phyloP scores from a whole-genome alignment of 53 echinoderm and acorn worm genomes.

The Henricia sp. region DNA sequence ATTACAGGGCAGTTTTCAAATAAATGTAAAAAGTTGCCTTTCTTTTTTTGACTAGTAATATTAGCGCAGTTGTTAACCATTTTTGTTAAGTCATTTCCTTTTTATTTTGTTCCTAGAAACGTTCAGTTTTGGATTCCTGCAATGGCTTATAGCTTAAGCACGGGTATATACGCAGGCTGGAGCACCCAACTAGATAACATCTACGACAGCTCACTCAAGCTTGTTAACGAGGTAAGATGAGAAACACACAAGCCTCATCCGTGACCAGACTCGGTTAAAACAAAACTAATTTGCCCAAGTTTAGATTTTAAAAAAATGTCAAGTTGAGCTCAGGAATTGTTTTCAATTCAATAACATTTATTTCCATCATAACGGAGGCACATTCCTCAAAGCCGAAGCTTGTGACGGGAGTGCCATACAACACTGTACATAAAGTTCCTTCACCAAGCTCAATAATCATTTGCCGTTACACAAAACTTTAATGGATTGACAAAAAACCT shows the following conservation, averaged over 20 bases:
- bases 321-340: too few species aligned
- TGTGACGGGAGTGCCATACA: too few species aligned
- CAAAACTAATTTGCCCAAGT: too few species aligned
- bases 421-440: too few species aligned
- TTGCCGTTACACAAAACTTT: too few species aligned
- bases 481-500: too few species aligned
- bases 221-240: constrained; percentile 44
- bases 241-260: neutral
- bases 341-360: too few species aligned
- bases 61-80: neutral
- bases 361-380: too few species aligned
- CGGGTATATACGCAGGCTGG: constrained; percentile 77
- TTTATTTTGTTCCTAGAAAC: constrained; percentile 13
- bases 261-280: neutral
- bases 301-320: too few species aligned
- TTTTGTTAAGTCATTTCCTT: neutral
- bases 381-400: too few species aligned
- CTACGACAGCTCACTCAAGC: constrained; percentile 25
- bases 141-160: constrained; percentile 74
- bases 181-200: constrained; percentile 75
- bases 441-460: too few species aligned
- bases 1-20: neutral
- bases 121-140: constrained; percentile 72
- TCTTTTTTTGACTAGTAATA: neutral
- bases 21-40: too few species aligned